phyloP scores from a whole-genome alignment of 2,113 vertebrate species.

The Ptilonorhynchus violaceus region DNA sequence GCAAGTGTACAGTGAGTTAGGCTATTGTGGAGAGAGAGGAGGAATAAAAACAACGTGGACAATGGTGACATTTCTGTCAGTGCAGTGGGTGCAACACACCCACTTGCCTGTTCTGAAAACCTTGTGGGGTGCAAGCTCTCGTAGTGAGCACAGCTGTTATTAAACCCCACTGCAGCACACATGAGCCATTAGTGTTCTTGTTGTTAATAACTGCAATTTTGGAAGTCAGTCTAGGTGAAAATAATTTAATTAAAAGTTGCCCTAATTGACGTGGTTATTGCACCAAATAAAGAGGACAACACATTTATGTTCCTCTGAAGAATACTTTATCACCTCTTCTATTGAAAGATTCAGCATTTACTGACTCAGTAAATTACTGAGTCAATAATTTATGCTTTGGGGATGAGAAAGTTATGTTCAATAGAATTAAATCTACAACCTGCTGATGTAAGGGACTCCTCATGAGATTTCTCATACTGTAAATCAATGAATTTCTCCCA shows the following conservation, averaged over 20 bases:
- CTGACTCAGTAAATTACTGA: neutral
- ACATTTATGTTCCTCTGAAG: neutral
- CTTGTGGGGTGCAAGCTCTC: neutral
- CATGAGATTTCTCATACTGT: neutral
- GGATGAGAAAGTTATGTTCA: neutral
- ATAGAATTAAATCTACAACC: neutral
- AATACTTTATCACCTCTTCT: neutral
- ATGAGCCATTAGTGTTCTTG: neutral
- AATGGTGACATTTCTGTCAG: slow-evolving; percentile 48
- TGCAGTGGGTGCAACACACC: slow-evolving; percentile 47
- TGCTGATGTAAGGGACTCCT: neutral
- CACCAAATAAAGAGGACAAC: neutral
- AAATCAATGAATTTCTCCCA: neutral
- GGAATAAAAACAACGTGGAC: neutral
- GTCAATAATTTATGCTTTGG: neutral
- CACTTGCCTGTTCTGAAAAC: neutral
- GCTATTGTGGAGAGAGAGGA: slow-evolving; percentile 19
- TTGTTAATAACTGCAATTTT: neutral
- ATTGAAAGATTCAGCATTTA: neutral
- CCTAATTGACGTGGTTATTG: slow-evolving; percentile 11
- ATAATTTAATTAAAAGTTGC: slow-evolving; percentile 21
- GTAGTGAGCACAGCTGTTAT: neutral
- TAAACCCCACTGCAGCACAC: neutral
- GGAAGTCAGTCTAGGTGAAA: slow-evolving; percentile 1
- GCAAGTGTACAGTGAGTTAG: neutral